Base-by-base conservation (phyloP, 2,888 invertebrate species). In the Plagodis pulveraria region DNA sequence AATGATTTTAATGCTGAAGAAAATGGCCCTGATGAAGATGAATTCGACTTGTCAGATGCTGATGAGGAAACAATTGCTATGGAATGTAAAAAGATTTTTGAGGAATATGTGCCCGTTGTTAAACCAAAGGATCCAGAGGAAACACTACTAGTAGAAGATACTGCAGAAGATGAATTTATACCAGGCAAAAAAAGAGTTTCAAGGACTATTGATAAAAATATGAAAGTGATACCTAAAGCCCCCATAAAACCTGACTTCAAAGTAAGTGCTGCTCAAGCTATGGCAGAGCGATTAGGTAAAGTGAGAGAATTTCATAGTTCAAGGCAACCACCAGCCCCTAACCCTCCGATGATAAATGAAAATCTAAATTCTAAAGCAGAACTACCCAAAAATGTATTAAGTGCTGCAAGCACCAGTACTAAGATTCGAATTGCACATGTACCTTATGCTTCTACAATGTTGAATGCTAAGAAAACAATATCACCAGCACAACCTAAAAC, bases 51-150 rank as follows among this genome's bases (percentile, higher is more conserved):
- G 42, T 93, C 93, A 54, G 94, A 94, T 70, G 93, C 93, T 34
- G 95, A 95, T 77, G 95, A 95, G 69, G 95, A 95, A 65, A 95
- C 96, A 67, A 95, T 97, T 61, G 95, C 96, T 75, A 95, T 96
- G 72, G 97, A 98, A 85, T 98, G 98, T 83, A 95, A 96, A 76
- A 95, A 94, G 88, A 97, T 98, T 73, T 98, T 97, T 86, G 96
- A 97, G 84, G 96, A 97, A 86, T 95, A 96, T 86, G 94, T 95
- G 57, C 94, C 94, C 22, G 73, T 80, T 49, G 80, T 78, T 66
- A 87, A 87, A 72, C 67, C 74, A 58, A 76, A 77, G 70, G 65
- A 65, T 62, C 67, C 74, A n/a, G 83, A 83, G 52, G 81, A 86
- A 46, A 55, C 61, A 34, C 55, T 60, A 56, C 78, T 74, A 69